A percentile compares a stretch with the other conserved stretches of the same genome.
Conservation (phyloP, 2,888 invertebrate genomes). For the Cephus nigrinus region DNA sequence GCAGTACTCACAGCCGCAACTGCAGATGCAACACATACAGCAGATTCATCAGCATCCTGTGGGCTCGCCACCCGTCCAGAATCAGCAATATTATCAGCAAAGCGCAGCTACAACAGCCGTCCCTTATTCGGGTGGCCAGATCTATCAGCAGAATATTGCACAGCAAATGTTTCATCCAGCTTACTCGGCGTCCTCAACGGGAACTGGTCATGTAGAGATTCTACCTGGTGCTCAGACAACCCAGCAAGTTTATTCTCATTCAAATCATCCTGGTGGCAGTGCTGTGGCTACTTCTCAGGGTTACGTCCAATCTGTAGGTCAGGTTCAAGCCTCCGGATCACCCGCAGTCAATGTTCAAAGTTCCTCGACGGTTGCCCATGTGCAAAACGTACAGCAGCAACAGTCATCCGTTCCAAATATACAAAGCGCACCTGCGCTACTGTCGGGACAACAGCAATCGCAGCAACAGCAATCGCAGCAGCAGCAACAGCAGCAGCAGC, state of each 20-base stretch:
- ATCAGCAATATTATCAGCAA: constrained; percentile 54
- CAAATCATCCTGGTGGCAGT: constrained; percentile 33
- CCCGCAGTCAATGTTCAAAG: constrained; percentile 47
- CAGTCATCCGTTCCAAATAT: constrained; percentile 42
- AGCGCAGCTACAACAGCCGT: constrained; percentile 34
- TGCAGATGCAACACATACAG: constrained; percentile 54
- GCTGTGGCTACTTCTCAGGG: constrained; percentile 37
- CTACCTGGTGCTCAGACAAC: constrained; percentile 39
- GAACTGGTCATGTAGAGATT: constrained; percentile 52
- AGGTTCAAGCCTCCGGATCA: constrained; percentile 44
- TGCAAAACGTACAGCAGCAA: constrained; percentile 43
- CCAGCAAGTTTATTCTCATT: constrained; percentile 38
- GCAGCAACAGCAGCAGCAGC: constrained; percentile 30
- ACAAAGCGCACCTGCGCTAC: constrained; percentile 39
- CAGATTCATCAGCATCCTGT: constrained; percentile 58
- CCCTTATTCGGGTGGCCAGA: constrained; percentile 39
- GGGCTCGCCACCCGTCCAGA: constrained; percentile 50
- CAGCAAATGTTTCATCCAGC: constrained; percentile 51
- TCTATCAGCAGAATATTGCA: constrained; percentile 53
- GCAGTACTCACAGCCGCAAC: constrained; percentile 51
- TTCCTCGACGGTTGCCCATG: constrained; percentile 41
- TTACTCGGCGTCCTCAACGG: constrained; percentile 42
- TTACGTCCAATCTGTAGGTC: constrained; percentile 42
- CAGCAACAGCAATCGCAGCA: constrained; percentile 39
- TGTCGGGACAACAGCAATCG: constrained; percentile 32